Base-by-base conservation (phyloP, 2,113 vertebrate species). In the Pomatorhinus ruficollis region DNA sequence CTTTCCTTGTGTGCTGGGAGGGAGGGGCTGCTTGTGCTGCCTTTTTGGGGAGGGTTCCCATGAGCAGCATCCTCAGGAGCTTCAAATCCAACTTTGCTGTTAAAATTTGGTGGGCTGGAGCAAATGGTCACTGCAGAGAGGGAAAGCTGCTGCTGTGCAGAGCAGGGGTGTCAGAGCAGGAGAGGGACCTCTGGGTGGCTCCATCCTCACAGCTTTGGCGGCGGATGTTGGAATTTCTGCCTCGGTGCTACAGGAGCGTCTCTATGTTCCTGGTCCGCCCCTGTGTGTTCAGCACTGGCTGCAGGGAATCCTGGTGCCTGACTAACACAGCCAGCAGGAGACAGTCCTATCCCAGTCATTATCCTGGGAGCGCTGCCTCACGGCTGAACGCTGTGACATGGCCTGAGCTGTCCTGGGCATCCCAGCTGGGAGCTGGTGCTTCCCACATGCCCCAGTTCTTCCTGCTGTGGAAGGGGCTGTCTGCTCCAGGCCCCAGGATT, bases 171-270 rank as follows among this genome's bases (percentile, higher is more conserved):
- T 37, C 75, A 69, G 49, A 61, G 88, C 28, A 61, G 40, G 22
- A 44, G 42, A 92, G 35, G 30, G 22, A 16, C 94, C 93, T 96
- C 93, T 92, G 93, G 93, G 87, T 71, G 91, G 80, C 93, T 95
- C 94, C 57, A 65, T 66, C 88, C 45, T 54, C 96, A 35, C 81
- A 49, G 63, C 5, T 56, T 93, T 94, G 84, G 47, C 7, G 1
- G 8, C 6, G n/a, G 78, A 18, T 21, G 3, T 4, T 44, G 42
- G 45, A 1, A 31, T 65, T 80, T 22, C 28, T 90, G 37, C 20
- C 0, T 6, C 33, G 0, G 0, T 15, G 6, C 60, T 35, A 1
- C 47, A 8, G 3, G 21, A 64, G 4, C 25, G 23, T 4, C 33
- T 40, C 8, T 4, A 31, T 39, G 66, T 28, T 49, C 72, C 82